Evolutionary conservation across 2,797 vertebrate species (phyloP).

Genomic region (Periophthalmus magnuspinnatus): DNA sequence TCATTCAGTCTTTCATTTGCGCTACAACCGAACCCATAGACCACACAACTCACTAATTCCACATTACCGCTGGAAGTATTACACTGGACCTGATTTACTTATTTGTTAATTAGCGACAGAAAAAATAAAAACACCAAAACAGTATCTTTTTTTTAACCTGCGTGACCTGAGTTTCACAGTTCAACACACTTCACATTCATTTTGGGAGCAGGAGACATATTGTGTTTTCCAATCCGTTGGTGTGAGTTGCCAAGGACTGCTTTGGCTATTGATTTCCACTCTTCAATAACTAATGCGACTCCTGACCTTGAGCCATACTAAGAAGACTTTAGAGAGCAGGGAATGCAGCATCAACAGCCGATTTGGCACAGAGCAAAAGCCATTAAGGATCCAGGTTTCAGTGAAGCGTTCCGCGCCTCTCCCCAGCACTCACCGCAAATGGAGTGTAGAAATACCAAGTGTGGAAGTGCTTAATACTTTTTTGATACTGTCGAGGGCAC

Average conservation of each 20-base stretch:
- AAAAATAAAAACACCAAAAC: neutral
- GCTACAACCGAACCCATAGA: neutral
- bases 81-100: too few species aligned
- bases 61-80: too few species aligned
- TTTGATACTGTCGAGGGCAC: neutral
- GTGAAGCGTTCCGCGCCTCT: constrained; percentile 47
- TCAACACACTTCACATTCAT: constrained; percentile 5
- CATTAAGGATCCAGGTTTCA: constrained; percentile 51
- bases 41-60: neutral
- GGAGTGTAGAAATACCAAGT: constrained; percentile 4
- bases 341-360: constrained; percentile 59
- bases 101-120: too few species aligned
- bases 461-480: neutral
- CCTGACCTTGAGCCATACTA: constrained; percentile 66
- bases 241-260: constrained; percentile 49
- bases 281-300: constrained; percentile 62
- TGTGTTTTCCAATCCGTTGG: constrained; percentile 55
- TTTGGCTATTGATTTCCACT: constrained; percentile 68
- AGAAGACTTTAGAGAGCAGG: constrained; percentile 38
- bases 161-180: neutral
- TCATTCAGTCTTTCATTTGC: too few species aligned
- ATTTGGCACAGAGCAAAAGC: constrained; percentile 54
- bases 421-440: constrained; percentile 26
- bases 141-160: neutral
- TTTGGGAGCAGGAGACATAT: constrained; percentile 25